Evolutionary conservation across 2,113 vertebrate genomes (phyloP).

Genomic region (Eublepharis macularius): DNA sequence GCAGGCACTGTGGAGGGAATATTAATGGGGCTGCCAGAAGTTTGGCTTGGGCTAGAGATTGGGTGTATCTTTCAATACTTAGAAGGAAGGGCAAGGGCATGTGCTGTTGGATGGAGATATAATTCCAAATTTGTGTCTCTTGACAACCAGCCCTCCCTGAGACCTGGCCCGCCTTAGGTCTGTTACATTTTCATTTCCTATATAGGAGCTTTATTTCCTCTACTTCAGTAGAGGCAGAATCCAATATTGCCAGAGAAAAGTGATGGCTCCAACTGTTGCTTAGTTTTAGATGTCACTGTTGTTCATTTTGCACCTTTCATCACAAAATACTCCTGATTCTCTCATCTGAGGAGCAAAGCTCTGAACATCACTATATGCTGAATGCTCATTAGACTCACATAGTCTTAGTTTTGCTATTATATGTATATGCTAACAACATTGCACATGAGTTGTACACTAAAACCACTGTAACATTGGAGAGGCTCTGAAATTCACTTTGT

Average conservation of each 20-base stretch:
- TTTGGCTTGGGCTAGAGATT: conserved; percentile 18
- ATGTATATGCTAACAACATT: neutral
- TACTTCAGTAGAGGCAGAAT: neutral
- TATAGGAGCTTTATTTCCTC: neutral
- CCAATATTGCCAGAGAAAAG: neutral
- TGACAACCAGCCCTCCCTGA: neutral
- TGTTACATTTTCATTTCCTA: neutral
- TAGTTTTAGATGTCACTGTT: neutral
- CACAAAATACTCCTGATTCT: neutral
- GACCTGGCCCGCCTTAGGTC: neutral
- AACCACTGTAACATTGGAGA: neutral
- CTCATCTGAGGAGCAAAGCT: neutral
- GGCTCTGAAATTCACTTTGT: neutral
- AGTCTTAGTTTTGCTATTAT: neutral
- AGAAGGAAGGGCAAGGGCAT: neutral
- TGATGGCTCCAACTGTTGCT: neutral
- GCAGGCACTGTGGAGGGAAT: conserved; percentile 56
- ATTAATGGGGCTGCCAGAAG: conserved; percentile 57
- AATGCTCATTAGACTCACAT: neutral
- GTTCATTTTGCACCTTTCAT: neutral
- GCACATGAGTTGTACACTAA: neutral
- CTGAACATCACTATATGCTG: neutral
- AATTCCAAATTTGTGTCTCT: neutral
- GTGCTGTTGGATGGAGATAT: conserved; percentile 15
- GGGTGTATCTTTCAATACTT: neutral